phyloP scores from a whole-genome alignment of 2,888 invertebrate species.

The Geophilus truncorum region DNA sequence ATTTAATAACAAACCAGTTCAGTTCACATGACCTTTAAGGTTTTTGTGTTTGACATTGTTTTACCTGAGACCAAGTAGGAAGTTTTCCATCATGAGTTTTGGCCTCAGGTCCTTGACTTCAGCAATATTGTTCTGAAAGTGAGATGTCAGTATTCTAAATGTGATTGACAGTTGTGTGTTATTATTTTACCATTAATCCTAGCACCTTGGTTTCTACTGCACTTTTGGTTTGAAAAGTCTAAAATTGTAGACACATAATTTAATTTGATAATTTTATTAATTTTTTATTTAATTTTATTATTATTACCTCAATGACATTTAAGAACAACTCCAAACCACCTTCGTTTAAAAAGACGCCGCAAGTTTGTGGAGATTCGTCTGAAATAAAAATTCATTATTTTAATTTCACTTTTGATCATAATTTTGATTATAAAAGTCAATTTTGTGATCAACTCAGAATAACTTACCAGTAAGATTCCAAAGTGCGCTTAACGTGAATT shows the following conservation, averaged over 20 bases:
- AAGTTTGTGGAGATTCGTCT: slow-evolving; percentile 69
- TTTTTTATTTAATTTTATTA: neutral
- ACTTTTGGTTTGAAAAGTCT: slow-evolving; percentile 57
- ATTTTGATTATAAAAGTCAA: too few species aligned
- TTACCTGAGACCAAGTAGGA: slow-evolving; percentile 55
- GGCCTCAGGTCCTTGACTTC: slow-evolving; percentile 59
- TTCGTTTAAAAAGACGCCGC: slow-evolving; percentile 62
- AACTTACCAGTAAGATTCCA: slow-evolving; percentile 70
- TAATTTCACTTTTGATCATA: too few species aligned
- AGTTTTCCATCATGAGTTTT: slow-evolving; percentile 55
- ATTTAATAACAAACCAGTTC: too few species aligned
- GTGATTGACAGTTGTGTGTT: too few species aligned
- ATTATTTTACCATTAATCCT: slow-evolving; percentile 60
- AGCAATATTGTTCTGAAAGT: slow-evolving; percentile 68
- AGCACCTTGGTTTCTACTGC: slow-evolving; percentile 71
- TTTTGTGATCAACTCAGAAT: too few species aligned
- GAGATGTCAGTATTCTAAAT: too few species aligned
- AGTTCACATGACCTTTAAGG: too few species aligned
- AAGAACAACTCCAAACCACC: slow-evolving; percentile 64
- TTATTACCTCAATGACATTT: slow-evolving; percentile 56
- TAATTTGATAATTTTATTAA: too few species aligned
- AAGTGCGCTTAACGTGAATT: slow-evolving; percentile 68
- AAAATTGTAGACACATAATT: slow-evolving; percentile 35
- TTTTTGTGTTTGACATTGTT: too few species aligned
- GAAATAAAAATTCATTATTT: too few species aligned